phyloP scores from a whole-genome alignment of 1,140 invertebrate species.

The Procambarus clarkii region DNA sequence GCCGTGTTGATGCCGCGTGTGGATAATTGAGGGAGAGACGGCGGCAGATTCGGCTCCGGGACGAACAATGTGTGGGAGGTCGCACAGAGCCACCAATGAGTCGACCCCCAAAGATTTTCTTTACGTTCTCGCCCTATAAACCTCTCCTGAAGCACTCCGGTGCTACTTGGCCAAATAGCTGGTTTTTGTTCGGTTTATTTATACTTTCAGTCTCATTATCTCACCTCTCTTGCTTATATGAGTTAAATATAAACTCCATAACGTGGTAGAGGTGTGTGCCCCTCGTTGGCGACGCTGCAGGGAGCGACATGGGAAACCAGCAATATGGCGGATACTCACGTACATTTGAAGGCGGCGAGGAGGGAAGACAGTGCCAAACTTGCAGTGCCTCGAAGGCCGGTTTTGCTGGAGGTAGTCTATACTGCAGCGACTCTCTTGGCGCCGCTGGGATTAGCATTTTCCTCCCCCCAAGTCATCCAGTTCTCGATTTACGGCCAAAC shows the following conservation, averaged over 20 bases:
- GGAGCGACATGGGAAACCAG: constrained; percentile 55
- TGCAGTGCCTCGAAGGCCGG: background rate
- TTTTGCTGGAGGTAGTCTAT: background rate
- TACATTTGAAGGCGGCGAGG: constrained; percentile 39
- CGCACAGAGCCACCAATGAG: constrained; percentile 23
- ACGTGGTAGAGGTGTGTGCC: background rate
- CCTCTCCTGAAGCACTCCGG: too few species aligned
- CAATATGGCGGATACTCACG: constrained; percentile 65
- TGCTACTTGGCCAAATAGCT: too few species aligned
- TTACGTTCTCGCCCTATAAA: background rate
- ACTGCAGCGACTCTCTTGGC: background rate
- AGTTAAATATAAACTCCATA: constrained; percentile 8
- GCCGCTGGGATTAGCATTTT: background rate
- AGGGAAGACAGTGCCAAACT: constrained; percentile 32
- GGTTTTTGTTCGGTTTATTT: too few species aligned
- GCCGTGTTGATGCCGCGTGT: constrained; percentile 66
- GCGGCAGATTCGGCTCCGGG: constrained; percentile 55
- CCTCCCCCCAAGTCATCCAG: constrained; percentile 12
- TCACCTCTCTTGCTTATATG: background rate
- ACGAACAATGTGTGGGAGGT: constrained; percentile 62
- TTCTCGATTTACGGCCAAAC: constrained; percentile 65
- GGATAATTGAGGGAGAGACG: constrained; percentile 68
- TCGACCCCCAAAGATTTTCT: background rate
- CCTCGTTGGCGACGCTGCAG: background rate
- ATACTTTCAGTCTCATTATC: background rate